These are phyloP conservation scores for Ramphastos sulfuratus DNA, from an alignment of 2,113 vertebrate genomes.

Conservation along the genomic window DNA sequence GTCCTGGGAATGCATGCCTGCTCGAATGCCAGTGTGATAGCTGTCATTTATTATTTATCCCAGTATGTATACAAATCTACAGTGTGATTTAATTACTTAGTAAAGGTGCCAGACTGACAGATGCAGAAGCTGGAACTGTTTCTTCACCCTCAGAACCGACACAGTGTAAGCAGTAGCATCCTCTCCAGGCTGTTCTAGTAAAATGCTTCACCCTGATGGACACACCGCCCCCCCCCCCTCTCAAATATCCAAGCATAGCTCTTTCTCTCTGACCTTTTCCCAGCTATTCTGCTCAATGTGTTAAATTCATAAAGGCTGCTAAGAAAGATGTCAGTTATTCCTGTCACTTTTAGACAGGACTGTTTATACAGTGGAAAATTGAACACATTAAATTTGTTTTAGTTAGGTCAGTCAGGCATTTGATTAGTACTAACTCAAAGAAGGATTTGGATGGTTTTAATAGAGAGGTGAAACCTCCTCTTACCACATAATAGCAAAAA, in stretches of 20 bases:
- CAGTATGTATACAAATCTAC: conserved; percentile 8
- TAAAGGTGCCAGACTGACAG: conserved; percentile 56
- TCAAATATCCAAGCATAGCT: neutral
- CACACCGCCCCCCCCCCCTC: neutral
- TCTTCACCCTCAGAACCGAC: neutral
- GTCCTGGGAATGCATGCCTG: neutral
- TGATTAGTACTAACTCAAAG: neutral
- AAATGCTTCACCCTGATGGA: neutral
- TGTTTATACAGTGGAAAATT: neutral
- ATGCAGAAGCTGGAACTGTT: conserved; percentile 22
- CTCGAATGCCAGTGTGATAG: neutral
- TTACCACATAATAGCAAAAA: neutral
- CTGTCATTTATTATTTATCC: conserved; percentile 56
- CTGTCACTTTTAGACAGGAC: neutral
- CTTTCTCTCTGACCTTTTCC: neutral
- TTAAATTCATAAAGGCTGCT: neutral
- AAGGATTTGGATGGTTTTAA: neutral
- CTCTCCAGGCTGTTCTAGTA: neutral
- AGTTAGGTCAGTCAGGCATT: neutral
- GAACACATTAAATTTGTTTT: neutral
- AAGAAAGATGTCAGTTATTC: neutral
- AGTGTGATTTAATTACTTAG: conserved; percentile 37
- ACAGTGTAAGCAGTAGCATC: neutral
- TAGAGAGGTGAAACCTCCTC: neutral
- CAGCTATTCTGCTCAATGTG: neutral